Percentiles rank a stretch among this genome's conserved stretches.
Conservation (phyloP, 2,888 invertebrate species). For the Timema podura region DNA sequence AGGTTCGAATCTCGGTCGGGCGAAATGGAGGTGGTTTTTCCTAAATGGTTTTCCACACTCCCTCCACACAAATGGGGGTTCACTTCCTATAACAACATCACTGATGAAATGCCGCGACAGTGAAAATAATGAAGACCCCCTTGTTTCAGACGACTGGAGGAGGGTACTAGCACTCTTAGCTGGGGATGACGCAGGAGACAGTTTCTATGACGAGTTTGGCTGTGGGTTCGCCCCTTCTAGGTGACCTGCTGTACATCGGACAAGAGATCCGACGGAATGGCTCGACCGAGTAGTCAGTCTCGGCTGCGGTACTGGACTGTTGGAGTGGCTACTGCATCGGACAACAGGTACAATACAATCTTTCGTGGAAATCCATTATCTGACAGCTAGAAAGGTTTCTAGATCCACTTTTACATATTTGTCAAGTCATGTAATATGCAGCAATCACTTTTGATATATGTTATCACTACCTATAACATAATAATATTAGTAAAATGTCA, state of each 20-base stretch:
- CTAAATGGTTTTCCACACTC: too few species aligned
- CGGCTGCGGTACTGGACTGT: constrained; percentile 76
- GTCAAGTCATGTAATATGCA: too few species aligned
- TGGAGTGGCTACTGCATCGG: constrained; percentile 72
- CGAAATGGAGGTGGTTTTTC: too few species aligned
- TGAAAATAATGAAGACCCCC: background rate
- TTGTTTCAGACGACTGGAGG: constrained; percentile 21
- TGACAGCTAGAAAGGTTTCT: too few species aligned
- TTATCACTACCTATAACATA: too few species aligned
- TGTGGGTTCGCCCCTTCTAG: constrained; percentile 83
- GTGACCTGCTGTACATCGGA: constrained; percentile 57
- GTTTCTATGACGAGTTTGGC: constrained; percentile 25
- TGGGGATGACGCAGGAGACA: background rate
- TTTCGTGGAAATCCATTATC: too few species aligned
- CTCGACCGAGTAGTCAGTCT: constrained; percentile 64
- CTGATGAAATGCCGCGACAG: background rate
- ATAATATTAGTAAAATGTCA: too few species aligned
- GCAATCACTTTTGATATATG: too few species aligned
- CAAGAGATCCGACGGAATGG: too few species aligned
- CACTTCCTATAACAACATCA: background rate
- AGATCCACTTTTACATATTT: too few species aligned
- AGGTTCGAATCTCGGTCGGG: too few species aligned
- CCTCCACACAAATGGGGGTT: too few species aligned
- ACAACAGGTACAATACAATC: constrained; percentile 53
- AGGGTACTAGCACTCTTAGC: constrained; percentile 13